Evolutionary conservation across 2,888 invertebrate genomes (phyloP).

Genomic region (Euproctis similis): DNA sequence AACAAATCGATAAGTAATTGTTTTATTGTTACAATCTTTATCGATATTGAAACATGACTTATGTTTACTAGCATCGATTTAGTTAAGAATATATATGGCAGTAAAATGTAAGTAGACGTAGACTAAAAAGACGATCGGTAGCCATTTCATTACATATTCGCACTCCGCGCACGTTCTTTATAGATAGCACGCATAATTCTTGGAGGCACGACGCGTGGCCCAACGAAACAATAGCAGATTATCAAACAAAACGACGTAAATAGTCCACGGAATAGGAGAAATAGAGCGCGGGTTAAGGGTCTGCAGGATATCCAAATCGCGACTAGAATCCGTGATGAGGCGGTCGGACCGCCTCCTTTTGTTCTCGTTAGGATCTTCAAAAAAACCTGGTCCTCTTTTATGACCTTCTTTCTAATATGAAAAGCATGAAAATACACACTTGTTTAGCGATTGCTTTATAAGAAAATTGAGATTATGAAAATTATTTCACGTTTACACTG

Average conservation of each 20-base stretch:
- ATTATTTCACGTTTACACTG: too few relatives aligned
- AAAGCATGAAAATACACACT: too few relatives aligned
- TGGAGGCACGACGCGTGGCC: conserved; percentile 57
- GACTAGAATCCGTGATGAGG: conserved; percentile 69
- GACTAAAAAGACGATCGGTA: conserved; percentile 12
- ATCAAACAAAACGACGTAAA: conserved; percentile 73
- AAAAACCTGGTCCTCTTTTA: conserved; percentile 17
- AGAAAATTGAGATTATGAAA: too few relatives aligned
- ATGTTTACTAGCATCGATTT: too few relatives aligned
- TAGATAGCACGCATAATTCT: conserved; percentile 72
- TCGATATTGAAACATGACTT: too few relatives aligned
- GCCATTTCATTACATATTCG: conserved; percentile 55
- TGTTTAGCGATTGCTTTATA: too few relatives aligned
- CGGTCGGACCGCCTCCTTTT: conserved; percentile 32
- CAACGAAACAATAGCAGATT: conserved; percentile 71
- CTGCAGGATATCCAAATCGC: conserved; percentile 59
- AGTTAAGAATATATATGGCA: conserved; percentile 7
- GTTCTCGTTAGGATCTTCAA: conserved; percentile 28
- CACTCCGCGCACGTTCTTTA: conserved; percentile 62
- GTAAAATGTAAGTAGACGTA: conserved; percentile 15
- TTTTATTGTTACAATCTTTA: too few relatives aligned
- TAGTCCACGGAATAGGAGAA: conserved; percentile 63
- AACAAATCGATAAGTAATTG: too few relatives aligned
- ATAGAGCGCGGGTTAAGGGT: conserved; percentile 67
- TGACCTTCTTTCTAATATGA: too few relatives aligned